Evolutionary conservation across 2,888 invertebrate genomes (phyloP).

Genomic region (Seira sanloemensis): DNA sequence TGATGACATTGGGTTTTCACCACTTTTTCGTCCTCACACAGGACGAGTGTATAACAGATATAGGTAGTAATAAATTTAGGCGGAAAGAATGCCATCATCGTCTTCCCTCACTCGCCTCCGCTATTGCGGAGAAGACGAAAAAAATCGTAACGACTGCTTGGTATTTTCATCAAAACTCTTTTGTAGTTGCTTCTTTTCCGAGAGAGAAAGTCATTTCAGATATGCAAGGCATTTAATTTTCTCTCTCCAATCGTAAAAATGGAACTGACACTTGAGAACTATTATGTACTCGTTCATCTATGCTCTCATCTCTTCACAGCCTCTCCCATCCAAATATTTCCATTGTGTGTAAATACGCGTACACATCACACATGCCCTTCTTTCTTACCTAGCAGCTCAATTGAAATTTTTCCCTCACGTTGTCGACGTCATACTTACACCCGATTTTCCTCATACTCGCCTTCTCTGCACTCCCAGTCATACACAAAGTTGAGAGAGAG

Average conservation of each 20-base stretch:
- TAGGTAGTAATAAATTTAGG: constrained; percentile 12
- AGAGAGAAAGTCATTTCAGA: constrained; percentile 61
- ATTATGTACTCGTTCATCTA: constrained; percentile 54
- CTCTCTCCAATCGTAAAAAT: constrained; percentile 58
- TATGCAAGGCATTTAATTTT: constrained; percentile 73
- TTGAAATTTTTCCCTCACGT: constrained; percentile 57
- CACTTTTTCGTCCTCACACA: background rate
- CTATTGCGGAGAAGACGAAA: background rate
- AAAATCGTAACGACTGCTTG: constrained; percentile 12
- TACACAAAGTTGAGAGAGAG: too few species aligned
- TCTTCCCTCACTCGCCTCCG: background rate
- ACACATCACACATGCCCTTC: constrained; percentile 6
- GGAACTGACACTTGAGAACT: constrained; percentile 62
- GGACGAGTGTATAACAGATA: background rate
- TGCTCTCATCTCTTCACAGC: constrained; percentile 32
- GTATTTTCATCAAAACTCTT: constrained; percentile 17
- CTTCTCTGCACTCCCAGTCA: too few species aligned
- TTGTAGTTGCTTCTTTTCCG: constrained; percentile 17
- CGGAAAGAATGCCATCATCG: constrained; percentile 5
- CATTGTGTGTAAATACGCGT: constrained; percentile 37
- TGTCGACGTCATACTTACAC: constrained; percentile 16
- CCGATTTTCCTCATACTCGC: background rate
- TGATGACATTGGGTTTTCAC: background rate
- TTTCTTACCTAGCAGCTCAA: constrained; percentile 31
- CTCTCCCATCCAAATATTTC: constrained; percentile 48